Evolutionary conservation across 2,888 invertebrate species (phyloP), one percentile per base, ranked within the genome.

Genomic region (Crioceris asparagi): DNA sequence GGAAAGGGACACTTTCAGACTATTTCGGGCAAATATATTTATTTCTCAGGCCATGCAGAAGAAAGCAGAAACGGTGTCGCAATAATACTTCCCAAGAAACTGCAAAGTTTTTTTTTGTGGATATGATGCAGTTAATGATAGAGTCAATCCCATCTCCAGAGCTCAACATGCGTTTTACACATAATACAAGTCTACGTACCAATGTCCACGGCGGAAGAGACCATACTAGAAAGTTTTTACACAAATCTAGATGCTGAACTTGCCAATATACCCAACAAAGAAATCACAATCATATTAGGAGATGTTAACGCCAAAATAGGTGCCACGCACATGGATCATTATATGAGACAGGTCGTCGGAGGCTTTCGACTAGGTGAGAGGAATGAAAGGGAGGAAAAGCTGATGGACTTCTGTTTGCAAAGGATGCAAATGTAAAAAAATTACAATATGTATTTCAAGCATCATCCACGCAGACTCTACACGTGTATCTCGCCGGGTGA

Each of bases 401-500:
- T 23, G 23, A 7, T 23, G n/a, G 7, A 23, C n/a, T 23, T 23
- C 23, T 23, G 23, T n/a, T 23, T 23, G 23, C 7, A 23, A 23
- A 23, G n/a, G 7, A 23, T 7, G 7, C 23, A 7, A 7, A n/a
- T 23, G 7, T 7, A 7, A 23, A 7, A 7, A 23, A n/a, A n/a
- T n/a, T n/a, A n/a, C n/a, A n/a, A n/a, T n/a, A 23, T n/a, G n/a
- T n/a, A n/a, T n/a, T 23, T 29, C 29, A 7, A 29, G 11, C 29
- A 29, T 7, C 29, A 29, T 29, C 7, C 11, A 7, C 6, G 29
- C 5, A 6, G 29, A 29, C 11, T 29, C 6, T 29, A 7, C 11
- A 32, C 32, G 4, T 32, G 32, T 17, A 32, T 17, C 7, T 32
- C 32, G 8, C 19, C 32, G 4, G 32, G 23, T 18, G 17, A 32